phyloP scores from a whole-genome alignment of 35 echinoderm and acorn worm genomes.

The Lytechinus variegatus region DNA sequence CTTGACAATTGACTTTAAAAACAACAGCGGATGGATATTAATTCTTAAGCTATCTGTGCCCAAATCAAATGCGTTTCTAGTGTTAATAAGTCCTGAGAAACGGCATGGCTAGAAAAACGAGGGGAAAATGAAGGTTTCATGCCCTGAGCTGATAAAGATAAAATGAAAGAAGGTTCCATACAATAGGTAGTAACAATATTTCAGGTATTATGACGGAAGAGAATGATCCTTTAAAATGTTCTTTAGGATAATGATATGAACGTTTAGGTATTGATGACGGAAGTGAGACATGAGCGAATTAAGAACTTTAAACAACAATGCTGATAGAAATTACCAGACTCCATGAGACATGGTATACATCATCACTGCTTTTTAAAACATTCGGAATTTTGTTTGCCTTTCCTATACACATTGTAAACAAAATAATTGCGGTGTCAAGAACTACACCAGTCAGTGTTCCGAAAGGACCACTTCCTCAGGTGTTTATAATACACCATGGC shows the following conservation, averaged over 20 bases:
- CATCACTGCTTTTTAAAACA: too few species aligned
- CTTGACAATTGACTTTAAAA: background rate
- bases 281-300: background rate
- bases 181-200: background rate
- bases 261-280: background rate
- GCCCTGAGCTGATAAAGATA: background rate
- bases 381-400: too few species aligned
- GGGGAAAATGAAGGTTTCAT: background rate
- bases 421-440: too few species aligned
- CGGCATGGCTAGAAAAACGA: background rate
- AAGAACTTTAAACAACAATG: too few species aligned
- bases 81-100: background rate
- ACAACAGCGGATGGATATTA: background rate
- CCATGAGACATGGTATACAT: too few species aligned
- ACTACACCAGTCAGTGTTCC: too few species aligned
- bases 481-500: too few species aligned
- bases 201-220: background rate
- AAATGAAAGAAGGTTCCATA: background rate
- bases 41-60: background rate
- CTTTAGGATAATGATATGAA: background rate
- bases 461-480: too few species aligned
- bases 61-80: background rate
- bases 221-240: background rate
- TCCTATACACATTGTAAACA: too few species aligned
- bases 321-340: too few species aligned